A percentile compares a stretch with the other conserved stretches of the same genome.
Evolutionary conservation across 2,113 vertebrate genomes (phyloP).

Genomic region (Bubo blakistoni): DNA sequence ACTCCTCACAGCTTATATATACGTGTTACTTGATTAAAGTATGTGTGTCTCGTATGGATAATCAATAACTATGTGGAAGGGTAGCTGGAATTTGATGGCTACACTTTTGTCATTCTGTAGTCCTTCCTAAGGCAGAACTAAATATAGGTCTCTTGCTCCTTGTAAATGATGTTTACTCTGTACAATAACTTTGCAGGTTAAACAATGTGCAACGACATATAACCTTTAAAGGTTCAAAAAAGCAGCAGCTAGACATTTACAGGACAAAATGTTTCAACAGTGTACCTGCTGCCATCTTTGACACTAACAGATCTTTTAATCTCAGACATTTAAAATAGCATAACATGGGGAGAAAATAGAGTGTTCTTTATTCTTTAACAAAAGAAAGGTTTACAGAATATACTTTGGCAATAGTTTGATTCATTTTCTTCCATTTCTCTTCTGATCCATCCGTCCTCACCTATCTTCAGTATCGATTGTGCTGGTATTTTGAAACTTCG

Average conservation of each 20-base stretch:
- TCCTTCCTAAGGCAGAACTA: neutral
- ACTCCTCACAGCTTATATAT: neutral
- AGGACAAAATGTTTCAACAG: neutral
- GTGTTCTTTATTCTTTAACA: neutral
- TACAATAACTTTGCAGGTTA: neutral
- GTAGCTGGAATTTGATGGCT: neutral
- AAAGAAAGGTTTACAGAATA: neutral
- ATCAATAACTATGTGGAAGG: neutral
- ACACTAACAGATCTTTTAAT: neutral
- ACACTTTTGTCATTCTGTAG: neutral
- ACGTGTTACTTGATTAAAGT: neutral
- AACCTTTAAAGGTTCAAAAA: neutral
- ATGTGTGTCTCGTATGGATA: neutral
- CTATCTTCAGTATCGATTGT: conserved; percentile 88
- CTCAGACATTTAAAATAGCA: neutral
- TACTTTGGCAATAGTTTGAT: neutral
- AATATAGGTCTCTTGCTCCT: neutral
- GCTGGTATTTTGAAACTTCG: conserved; percentile 97
- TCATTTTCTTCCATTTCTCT: conserved; percentile 8
- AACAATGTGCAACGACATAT: neutral
- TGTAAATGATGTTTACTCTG: neutral
- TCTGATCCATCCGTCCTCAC: neutral
- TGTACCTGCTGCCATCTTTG: neutral
- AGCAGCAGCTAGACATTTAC: neutral
- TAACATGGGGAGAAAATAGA: neutral